phyloP scores from a whole-genome alignment of 2,113 vertebrate genomes.

The Calidris pygmaea region DNA sequence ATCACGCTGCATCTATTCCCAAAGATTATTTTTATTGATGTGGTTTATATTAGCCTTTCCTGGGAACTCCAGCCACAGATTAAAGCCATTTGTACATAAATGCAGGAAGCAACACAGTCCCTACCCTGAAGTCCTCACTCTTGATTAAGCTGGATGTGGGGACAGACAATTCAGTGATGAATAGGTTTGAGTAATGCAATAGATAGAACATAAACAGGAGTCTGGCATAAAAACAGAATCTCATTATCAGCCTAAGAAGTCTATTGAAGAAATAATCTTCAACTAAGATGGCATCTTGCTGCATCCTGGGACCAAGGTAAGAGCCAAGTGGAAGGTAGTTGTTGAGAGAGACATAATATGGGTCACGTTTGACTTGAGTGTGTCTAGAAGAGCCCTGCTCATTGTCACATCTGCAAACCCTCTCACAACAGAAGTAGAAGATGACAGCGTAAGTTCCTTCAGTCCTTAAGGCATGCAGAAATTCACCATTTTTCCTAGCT shows the following conservation, averaged over 20 bases:
- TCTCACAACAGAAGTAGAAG: background rate
- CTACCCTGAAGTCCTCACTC: background rate
- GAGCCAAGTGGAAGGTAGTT: background rate
- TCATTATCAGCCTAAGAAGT: background rate
- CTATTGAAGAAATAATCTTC: background rate
- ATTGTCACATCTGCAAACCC: background rate
- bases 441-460: background rate
- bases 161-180: background rate
- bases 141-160: fast-evolving
- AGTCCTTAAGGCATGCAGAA: background rate
- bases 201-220: background rate
- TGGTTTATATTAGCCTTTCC: background rate
- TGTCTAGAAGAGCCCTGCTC: background rate
- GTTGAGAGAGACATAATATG: background rate
- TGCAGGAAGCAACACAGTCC: background rate
- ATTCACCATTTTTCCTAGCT: slow-evolving; percentile 35
- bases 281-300: background rate
- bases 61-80: background rate
- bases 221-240: background rate
- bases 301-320: background rate
- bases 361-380: background rate
- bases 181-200: background rate
- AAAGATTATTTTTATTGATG: background rate
- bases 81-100: background rate
- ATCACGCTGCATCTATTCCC: background rate